These are phyloP conservation scores for Scaptomyza hsui DNA, from an alignment of 1,140 invertebrate genomes.

Conservation along the genomic window DNA sequence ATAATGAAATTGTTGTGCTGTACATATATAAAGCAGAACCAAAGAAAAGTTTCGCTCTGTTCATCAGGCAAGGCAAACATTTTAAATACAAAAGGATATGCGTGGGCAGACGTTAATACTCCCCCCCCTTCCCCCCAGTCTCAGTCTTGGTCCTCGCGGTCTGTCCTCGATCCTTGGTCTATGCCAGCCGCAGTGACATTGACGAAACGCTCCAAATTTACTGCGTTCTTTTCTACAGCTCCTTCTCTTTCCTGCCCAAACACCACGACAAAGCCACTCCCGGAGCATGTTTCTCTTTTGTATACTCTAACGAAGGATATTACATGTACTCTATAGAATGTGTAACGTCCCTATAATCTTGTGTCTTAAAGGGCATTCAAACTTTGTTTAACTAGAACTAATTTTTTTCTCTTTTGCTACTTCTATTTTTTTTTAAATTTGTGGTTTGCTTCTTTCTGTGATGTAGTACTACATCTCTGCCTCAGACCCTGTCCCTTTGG, in stretches of 20 bases:
- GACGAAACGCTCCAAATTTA: slow-evolving; percentile 80
- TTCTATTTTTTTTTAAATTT: slow-evolving; percentile 43
- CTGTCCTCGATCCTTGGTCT: slow-evolving; percentile 36
- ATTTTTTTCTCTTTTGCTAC: slow-evolving; percentile 7
- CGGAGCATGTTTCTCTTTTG: slow-evolving; percentile 13
- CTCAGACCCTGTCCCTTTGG: slow-evolving; percentile 15
- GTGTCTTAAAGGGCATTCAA: not conserved
- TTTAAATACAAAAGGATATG: slow-evolving; percentile 82
- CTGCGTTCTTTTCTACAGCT: slow-evolving; percentile 41
- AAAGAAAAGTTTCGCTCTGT: slow-evolving; percentile 66
- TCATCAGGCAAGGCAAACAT: slow-evolving; percentile 76
- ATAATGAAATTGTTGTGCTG: slow-evolving; percentile 76
- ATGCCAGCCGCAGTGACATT: slow-evolving; percentile 64
- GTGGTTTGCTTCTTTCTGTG: slow-evolving; percentile 49
- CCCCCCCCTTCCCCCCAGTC: not conserved
- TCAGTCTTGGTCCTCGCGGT: slow-evolving; percentile 22
- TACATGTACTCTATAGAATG: too few species aligned
- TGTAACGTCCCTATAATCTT: too few species aligned
- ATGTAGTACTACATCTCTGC: slow-evolving; percentile 19
- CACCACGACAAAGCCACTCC: not conserved
- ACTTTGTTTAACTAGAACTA: not conserved
- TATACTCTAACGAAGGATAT: not conserved
- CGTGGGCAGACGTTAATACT: slow-evolving; percentile 57
- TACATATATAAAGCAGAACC: slow-evolving; percentile 11
- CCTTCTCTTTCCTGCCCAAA: not conserved